Percentiles rank a stretch among this genome's conserved stretches.
phyloP scores from a whole-genome alignment of 2,113 vertebrate genomes.

The Circaetus cinerascens region DNA sequence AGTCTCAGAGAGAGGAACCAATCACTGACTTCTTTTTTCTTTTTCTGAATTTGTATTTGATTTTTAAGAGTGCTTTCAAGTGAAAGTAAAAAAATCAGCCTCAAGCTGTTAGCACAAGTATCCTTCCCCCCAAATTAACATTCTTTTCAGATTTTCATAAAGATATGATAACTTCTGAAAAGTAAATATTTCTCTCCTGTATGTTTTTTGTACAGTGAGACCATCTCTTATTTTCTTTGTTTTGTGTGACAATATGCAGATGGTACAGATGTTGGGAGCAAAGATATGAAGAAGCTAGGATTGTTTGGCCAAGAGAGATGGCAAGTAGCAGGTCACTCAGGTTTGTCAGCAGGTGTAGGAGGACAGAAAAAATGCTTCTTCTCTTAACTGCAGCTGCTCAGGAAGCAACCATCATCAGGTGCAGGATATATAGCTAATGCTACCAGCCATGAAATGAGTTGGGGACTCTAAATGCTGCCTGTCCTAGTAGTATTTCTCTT shows the following conservation, averaged over 20 bases:
- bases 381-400: background rate
- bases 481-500: background rate
- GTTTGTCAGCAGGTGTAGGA: background rate
- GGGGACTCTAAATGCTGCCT: too few species aligned
- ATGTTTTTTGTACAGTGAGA: background rate
- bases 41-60: conserved; percentile 2
- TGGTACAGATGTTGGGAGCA: background rate
- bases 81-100: background rate
- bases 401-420: background rate
- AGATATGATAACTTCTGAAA: background rate
- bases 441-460: background rate
- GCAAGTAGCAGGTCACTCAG: background rate
- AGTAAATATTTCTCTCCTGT: background rate
- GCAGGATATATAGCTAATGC: background rate
- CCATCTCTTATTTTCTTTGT: background rate
- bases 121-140: background rate
- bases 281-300: background rate
- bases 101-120: background rate
- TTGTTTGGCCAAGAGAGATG: background rate
- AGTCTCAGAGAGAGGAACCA: background rate
- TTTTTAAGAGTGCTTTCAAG: background rate
- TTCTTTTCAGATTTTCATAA: background rate
- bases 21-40: background rate
- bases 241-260: background rate
- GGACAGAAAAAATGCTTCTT: background rate